phyloP scores from a whole-genome alignment of 2,888 invertebrate species.

The Scaptodrosophila latifasciaeformis region DNA sequence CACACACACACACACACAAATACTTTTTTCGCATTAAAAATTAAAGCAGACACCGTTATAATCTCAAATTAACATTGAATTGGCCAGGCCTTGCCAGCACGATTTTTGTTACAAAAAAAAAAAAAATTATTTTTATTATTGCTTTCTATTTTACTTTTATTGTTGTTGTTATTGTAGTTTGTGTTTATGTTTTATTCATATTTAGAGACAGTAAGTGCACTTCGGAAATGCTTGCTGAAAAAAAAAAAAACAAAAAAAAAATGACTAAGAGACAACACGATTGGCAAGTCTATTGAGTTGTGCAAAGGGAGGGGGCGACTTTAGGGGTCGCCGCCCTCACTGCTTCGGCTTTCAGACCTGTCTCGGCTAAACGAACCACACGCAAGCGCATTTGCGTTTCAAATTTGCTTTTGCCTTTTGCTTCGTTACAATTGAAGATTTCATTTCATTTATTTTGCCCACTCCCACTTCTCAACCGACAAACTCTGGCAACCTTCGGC shows the following conservation, averaged over 20 bases:
- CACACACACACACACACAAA: too few relatives aligned
- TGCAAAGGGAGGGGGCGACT: slow-evolving; percentile 11
- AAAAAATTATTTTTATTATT: too few relatives aligned
- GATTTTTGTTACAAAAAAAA: too few relatives aligned
- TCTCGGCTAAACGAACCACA: too few relatives aligned
- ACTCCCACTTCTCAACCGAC: slow-evolving; percentile 9
- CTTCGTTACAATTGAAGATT: slow-evolving; percentile 41
- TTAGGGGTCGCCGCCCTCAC: slow-evolving; percentile 27
- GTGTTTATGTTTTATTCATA: slow-evolving; percentile 12
- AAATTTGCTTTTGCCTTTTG: slow-evolving; percentile 34
- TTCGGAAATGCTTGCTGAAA: slow-evolving; percentile 1
- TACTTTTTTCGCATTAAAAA: too few relatives aligned
- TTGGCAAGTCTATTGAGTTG: slow-evolving; percentile 24
- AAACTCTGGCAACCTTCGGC: slow-evolving; percentile 49
- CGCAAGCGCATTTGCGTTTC: slow-evolving; percentile 27
- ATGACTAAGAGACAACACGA: neutral
- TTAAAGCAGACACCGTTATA: too few relatives aligned
- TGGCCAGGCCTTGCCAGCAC: too few relatives aligned
- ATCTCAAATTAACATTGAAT: too few relatives aligned
- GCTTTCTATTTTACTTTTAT: neutral
- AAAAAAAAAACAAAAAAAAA: slow-evolving; percentile 4
- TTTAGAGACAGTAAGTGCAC: slow-evolving; percentile 21
- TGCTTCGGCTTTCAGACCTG: too few relatives aligned
- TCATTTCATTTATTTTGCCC: slow-evolving; percentile 27
- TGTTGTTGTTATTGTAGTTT: neutral